Evolutionary conservation across 1,140 invertebrate species (phyloP).

Genomic region (Listronotus oregonensis): DNA sequence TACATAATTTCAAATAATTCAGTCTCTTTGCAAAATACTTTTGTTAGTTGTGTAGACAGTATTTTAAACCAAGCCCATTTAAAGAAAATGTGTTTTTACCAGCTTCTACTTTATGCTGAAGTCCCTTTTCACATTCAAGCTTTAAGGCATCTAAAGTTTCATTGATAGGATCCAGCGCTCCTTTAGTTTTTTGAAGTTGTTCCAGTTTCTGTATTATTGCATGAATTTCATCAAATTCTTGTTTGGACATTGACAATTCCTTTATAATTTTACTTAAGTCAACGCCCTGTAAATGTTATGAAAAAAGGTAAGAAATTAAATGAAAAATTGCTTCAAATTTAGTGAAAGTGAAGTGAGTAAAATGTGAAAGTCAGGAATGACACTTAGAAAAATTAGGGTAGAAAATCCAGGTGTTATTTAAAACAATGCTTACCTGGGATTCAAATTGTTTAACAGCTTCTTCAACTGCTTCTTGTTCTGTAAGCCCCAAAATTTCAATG

Average conservation of each 20-base stretch:
- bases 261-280: slow-evolving; percentile 82
- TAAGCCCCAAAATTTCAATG: slow-evolving; percentile 83
- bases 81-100: slow-evolving; percentile 38
- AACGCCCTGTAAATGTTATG: slow-evolving; percentile 69
- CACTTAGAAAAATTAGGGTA: too few species aligned
- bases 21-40: too few species aligned
- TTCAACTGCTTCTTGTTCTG: slow-evolving; percentile 75
- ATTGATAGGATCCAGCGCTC: slow-evolving; percentile 32
- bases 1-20: too few species aligned
- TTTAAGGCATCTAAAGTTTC: slow-evolving; percentile 50
- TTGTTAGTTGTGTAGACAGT: too few species aligned
- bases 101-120: slow-evolving; percentile 74
- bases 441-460: slow-evolving; percentile 86
- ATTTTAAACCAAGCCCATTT: too few species aligned
- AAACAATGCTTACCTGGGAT: slow-evolving; percentile 69
- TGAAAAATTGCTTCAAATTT: background rate
- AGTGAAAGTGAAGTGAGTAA: background rate
- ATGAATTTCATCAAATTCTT: slow-evolving; percentile 51
- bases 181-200: slow-evolving; percentile 40
- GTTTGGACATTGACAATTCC: slow-evolving; percentile 58
- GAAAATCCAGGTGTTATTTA: slow-evolving; percentile 1
- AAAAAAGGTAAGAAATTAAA: slow-evolving; percentile 12
- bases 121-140: slow-evolving; percentile 71
- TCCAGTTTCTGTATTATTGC: slow-evolving; percentile 52
- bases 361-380: too few species aligned